These are phyloP conservation scores for Cephalopholis sonnerati DNA, from an alignment of 2,113 vertebrate genomes.

Conservation along the genomic window DNA sequence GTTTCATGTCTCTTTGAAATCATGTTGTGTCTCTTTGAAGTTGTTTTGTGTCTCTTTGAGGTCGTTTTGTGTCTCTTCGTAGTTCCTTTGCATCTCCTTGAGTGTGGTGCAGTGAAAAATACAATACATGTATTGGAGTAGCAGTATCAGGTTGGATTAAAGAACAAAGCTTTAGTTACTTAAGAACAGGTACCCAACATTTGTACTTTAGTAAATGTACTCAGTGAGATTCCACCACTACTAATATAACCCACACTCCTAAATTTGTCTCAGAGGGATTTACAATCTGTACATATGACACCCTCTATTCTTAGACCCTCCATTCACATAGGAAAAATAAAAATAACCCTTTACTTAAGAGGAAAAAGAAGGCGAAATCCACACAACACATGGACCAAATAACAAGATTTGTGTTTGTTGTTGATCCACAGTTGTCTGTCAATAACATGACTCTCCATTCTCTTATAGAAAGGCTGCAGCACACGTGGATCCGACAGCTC, in stretches of 20 bases:
- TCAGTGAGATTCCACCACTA: too few relatives aligned
- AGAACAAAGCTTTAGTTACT: neutral
- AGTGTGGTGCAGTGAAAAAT: neutral
- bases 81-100: too few relatives aligned
- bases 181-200: neutral
- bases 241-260: too few relatives aligned
- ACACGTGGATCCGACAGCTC: constrained; percentile 54
- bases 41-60: too few relatives aligned
- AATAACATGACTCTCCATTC: neutral
- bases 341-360: neutral
- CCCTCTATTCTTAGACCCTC: neutral
- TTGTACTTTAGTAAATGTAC: neutral
- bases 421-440: neutral
- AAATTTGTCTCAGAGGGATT: too few relatives aligned
- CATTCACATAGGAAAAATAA: neutral
- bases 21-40: too few relatives aligned
- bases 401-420: neutral
- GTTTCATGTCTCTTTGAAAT: too few relatives aligned
- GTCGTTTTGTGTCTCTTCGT: too few relatives aligned
- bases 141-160: neutral
- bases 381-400: neutral
- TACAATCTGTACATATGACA: neutral
- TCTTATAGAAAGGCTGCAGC: constrained; percentile 64
- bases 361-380: neutral
- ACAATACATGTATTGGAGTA: neutral